Evolutionary conservation across 2,797 vertebrate genomes (phyloP).

Genomic region (Lutjanus argentimaculatus): DNA sequence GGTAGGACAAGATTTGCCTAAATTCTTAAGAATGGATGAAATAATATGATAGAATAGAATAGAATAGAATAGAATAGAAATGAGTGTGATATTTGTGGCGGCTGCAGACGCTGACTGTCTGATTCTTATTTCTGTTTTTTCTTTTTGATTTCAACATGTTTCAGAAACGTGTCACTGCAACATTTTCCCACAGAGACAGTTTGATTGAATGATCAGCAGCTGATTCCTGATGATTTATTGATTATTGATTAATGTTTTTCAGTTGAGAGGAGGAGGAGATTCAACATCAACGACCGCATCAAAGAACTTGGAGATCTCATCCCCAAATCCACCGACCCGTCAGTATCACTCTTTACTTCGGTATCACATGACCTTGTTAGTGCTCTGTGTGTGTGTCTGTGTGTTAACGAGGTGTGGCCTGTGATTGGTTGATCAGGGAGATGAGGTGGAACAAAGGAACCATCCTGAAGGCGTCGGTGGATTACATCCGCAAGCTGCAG

Average conservation of each 20-base stretch:
- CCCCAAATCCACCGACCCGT: conserved; percentile 91
- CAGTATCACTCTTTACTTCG: conserved; percentile 71
- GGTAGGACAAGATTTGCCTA: too few relatives aligned
- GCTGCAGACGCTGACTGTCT: too few relatives aligned
- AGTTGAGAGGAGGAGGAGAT: conserved; percentile 92
- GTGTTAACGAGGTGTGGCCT: conserved; percentile 43
- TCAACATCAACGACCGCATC: conserved; percentile 95
- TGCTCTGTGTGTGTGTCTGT: too few relatives aligned
- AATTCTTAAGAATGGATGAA: too few relatives aligned
- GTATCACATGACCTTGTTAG: not conserved
- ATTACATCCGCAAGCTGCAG: conserved; percentile 94
- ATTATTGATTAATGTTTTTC: conserved; percentile 3
- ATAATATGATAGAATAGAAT: too few relatives aligned
- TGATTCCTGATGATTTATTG: too few relatives aligned
- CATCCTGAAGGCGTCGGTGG: conserved; percentile 94
- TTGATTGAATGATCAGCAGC: not conserved
- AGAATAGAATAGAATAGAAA: too few relatives aligned
- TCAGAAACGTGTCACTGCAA: too few relatives aligned
- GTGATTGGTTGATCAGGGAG: conserved; percentile 84
- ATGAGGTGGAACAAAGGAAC: conserved; percentile 95
- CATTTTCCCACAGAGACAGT: too few relatives aligned
- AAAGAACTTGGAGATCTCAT: conserved; percentile 92
- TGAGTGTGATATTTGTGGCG: too few relatives aligned
- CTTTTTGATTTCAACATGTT: too few relatives aligned
- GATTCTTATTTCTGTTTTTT: too few relatives aligned